phyloP scores from a whole-genome alignment of 64 coral and sea anemone species.

The Hydrozoanthus tunicans region DNA sequence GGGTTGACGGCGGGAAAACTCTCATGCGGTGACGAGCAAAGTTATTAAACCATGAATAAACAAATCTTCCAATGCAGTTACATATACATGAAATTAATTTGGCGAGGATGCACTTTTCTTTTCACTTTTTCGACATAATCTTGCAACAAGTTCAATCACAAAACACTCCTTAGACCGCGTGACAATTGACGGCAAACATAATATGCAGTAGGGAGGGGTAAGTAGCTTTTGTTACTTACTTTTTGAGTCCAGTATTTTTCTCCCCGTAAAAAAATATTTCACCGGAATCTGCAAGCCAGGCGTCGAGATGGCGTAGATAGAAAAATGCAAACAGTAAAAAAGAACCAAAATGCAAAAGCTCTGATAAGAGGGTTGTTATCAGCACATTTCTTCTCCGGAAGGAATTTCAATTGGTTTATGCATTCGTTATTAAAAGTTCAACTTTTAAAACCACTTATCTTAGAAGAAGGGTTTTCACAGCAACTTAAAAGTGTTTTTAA shows the following conservation, averaged over 20 bases:
- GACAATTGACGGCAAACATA: neutral
- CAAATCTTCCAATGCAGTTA: too few species aligned
- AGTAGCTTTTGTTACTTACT: neutral
- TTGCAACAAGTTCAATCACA: neutral
- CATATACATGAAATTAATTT: neutral
- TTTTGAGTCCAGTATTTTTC: neutral
- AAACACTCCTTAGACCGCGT: neutral
- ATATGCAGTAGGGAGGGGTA: slow-evolving; percentile 27
- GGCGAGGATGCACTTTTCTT: neutral
- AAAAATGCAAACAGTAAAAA: slow-evolving; percentile 13
- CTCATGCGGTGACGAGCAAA: slow-evolving; percentile 14
- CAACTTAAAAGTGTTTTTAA: neutral
- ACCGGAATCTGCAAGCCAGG: slow-evolving; percentile 35
- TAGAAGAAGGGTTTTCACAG: neutral
- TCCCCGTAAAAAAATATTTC: slow-evolving; percentile 1
- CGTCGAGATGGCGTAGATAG: slow-evolving; percentile 54
- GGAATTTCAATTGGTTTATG: slow-evolving; percentile 36
- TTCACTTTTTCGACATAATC: neutral
- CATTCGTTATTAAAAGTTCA: slow-evolving; percentile 46
- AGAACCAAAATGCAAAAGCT: slow-evolving; percentile 14
- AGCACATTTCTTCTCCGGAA: slow-evolving; percentile 46
- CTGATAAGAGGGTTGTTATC: slow-evolving; percentile 43
- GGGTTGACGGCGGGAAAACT: slow-evolving; percentile 36
- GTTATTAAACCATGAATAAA: neutral
- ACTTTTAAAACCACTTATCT: slow-evolving; percentile 10